These are phyloP conservation scores for Semotilus atromaculatus DNA, from an alignment of 2,797 vertebrate species.

Conservation along the genomic window DNA sequence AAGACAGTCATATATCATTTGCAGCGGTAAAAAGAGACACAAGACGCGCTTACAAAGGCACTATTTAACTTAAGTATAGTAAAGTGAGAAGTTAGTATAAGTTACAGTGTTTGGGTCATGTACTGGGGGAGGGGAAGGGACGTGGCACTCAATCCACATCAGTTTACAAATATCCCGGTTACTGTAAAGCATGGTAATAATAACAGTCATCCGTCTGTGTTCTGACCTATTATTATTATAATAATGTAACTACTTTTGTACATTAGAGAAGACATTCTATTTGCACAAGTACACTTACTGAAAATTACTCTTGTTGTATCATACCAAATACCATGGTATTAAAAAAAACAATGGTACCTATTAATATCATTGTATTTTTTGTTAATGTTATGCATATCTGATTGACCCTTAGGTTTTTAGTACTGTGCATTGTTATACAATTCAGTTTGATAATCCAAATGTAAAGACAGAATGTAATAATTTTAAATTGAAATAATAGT, in stretches of 20 bases:
- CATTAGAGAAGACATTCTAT: neutral
- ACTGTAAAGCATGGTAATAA: neutral
- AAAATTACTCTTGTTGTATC: neutral
- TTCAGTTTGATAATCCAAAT: neutral
- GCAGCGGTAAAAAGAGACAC: neutral
- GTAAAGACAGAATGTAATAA: neutral
- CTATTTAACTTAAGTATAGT: neutral
- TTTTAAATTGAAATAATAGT: too few species aligned
- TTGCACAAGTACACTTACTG: neutral
- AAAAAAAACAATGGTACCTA: too few species aligned
- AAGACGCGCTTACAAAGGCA: neutral
- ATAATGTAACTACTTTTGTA: neutral
- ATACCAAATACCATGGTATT: neutral
- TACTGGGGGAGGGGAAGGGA: slow-evolving; percentile 35
- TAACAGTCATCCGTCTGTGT: neutral
- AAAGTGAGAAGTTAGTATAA: neutral
- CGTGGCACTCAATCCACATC: slow-evolving; percentile 35
- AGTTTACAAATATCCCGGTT: neutral
- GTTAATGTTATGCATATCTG: neutral
- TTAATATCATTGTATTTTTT: neutral
- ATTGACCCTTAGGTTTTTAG: neutral
- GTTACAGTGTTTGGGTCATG: slow-evolving; percentile 3
- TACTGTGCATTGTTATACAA: neutral
- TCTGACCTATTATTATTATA: neutral
- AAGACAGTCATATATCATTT: neutral